phyloP scores from a whole-genome alignment of 2,888 invertebrate genomes.

The Lithophane semibrunnea region DNA sequence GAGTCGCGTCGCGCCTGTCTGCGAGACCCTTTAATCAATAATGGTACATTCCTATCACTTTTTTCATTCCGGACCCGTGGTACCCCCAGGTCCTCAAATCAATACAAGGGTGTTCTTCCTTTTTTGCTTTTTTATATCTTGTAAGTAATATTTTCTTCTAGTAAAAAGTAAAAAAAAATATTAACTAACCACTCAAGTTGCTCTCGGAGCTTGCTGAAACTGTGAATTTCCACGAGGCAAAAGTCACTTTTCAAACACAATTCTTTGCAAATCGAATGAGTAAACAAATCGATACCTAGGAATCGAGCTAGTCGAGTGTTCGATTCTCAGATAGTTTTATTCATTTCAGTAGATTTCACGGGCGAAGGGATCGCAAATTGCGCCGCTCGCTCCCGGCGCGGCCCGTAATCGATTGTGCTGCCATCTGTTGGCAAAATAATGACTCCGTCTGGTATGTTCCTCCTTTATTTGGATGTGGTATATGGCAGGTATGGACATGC shows the following conservation, averaged over 20 bases:
- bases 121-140: not conserved
- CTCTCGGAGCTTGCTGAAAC: not conserved
- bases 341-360: slow-evolving; percentile 89
- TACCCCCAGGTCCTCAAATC: no score
- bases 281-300: slow-evolving; percentile 68
- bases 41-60: no score
- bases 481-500: slow-evolving; percentile 64
- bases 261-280: slow-evolving; percentile 54
- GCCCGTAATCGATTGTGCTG: slow-evolving; percentile 87
- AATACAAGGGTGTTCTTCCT: no score
- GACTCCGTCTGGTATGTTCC: slow-evolving; percentile 87
- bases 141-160: not conserved
- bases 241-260: slow-evolving; percentile 37
- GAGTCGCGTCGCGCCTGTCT: no score
- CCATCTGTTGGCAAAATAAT: slow-evolving; percentile 90
- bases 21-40: no score
- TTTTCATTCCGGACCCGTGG: no score
- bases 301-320: slow-evolving; percentile 79
- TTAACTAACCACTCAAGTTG: not conserved
- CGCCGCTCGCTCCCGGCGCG: slow-evolving; percentile 82
- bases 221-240: not conserved
- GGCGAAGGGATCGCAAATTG: slow-evolving; percentile 87
- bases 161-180: not conserved
- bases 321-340: slow-evolving; percentile 87
- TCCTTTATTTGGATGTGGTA: slow-evolving; percentile 78